Conservation (phyloP, 2,113 vertebrate genomes). For the Alosa alosa region DNA sequence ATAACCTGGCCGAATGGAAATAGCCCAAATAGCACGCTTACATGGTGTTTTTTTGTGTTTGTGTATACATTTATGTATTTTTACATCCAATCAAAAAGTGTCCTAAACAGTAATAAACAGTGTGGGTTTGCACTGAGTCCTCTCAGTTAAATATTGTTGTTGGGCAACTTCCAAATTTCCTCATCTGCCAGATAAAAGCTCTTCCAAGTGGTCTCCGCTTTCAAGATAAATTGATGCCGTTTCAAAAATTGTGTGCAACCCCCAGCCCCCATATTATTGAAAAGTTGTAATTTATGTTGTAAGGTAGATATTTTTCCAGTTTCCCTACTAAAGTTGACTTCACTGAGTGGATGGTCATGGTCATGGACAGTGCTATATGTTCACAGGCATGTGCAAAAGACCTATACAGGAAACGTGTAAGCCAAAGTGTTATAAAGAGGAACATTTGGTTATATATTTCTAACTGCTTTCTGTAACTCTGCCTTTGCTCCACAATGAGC, state of each 20-base stretch:
- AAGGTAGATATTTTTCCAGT: neutral
- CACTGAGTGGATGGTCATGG: neutral
- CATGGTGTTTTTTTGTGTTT: neutral
- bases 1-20: neutral
- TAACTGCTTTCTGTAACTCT: neutral
- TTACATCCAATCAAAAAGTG: constrained; percentile 1
- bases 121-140: constrained; percentile 55
- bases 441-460: neutral
- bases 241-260: constrained; percentile 52
- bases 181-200: constrained; percentile 60
- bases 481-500: neutral
- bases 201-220: constrained; percentile 63
- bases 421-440: neutral
- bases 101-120: constrained; percentile 36
- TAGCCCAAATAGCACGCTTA: neutral
- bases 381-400: neutral
- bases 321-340: neutral
- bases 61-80: neutral
- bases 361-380: neutral
- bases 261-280: neutral
- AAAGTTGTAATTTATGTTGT: neutral
- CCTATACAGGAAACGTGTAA: neutral
- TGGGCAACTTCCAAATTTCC: constrained; percentile 62
- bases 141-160: constrained; percentile 66
- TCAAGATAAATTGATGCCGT: constrained; percentile 58